These are phyloP conservation scores for Phasia obesa DNA, from an alignment of 2,888 invertebrate genomes.

Conservation along the genomic window DNA sequence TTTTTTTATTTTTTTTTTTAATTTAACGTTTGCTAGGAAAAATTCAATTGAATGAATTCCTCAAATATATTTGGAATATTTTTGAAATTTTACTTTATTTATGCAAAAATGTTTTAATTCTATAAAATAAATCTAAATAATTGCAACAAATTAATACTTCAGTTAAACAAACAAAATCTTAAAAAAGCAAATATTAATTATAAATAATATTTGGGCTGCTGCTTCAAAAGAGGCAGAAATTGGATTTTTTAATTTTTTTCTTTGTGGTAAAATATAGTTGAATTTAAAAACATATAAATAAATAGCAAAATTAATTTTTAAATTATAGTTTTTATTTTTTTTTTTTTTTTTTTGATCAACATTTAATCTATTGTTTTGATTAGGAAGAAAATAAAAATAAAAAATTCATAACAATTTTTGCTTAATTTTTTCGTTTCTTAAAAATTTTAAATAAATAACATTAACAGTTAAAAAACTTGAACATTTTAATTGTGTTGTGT, in stretches of 20 bases:
- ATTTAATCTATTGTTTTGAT: slow-evolving; percentile 53
- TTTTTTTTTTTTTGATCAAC: slow-evolving; percentile 29
- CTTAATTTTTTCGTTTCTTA: slow-evolving; percentile 15
- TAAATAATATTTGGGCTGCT: slow-evolving; percentile 18
- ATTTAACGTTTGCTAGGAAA: slow-evolving; percentile 10
- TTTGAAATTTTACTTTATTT: slow-evolving; percentile 2
- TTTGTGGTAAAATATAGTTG: slow-evolving; percentile 7
- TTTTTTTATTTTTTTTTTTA: neutral
- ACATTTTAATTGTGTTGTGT: slow-evolving; percentile 37
- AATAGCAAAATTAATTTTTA: slow-evolving; percentile 58
- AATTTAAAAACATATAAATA: slow-evolving; percentile 35
- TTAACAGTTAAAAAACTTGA: slow-evolving; percentile 64
- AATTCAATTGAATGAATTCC: slow-evolving; percentile 10
- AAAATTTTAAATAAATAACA: slow-evolving; percentile 64
- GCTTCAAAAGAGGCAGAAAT: slow-evolving; percentile 5
- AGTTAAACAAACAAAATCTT: slow-evolving; percentile 1
- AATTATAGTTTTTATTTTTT: slow-evolving; percentile 2
- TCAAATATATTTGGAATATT: slow-evolving; percentile 2
- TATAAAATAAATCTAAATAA: slow-evolving; percentile 33
- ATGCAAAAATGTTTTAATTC: slow-evolving; percentile 22
- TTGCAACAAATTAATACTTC: slow-evolving; percentile 1
- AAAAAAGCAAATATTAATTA: slow-evolving; percentile 35
- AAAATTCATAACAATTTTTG: slow-evolving; percentile 59
- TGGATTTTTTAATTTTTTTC: slow-evolving; percentile 13
- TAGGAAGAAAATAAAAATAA: slow-evolving; percentile 53